Conservation (phyloP, 2,113 vertebrate species). For the Leucosticte australis region DNA sequence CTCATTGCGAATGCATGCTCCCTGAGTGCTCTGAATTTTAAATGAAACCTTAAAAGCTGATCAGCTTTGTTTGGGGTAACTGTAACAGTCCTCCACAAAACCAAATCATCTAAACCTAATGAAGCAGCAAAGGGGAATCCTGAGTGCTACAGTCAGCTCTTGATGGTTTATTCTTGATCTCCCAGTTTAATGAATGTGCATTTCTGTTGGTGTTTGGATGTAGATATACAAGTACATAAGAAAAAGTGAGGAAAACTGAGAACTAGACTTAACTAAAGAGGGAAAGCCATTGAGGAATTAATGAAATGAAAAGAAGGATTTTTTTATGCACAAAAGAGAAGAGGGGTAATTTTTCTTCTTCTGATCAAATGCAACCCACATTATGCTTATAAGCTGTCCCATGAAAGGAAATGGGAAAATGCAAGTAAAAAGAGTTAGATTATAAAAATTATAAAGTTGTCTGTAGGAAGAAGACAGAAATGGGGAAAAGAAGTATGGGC, state of each 20-base stretch:
- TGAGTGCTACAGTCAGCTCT: background rate
- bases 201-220: background rate
- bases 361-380: background rate
- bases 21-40: constrained; percentile 36
- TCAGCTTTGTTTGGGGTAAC: background rate
- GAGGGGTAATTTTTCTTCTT: background rate
- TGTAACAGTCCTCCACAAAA: background rate
- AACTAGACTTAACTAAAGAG: background rate
- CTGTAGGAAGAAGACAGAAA: background rate
- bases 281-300: background rate
- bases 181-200: background rate
- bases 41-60: background rate
- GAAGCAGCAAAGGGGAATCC: background rate
- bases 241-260: background rate
- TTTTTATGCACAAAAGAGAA: background rate
- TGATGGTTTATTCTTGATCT: background rate
- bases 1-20: constrained; percentile 1
- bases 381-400: background rate
- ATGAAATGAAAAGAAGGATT: background rate
- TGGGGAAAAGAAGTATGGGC: fast-evolving
- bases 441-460: background rate
- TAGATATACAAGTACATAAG: background rate
- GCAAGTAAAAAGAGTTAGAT: background rate
- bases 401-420: background rate
- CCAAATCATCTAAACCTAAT: background rate